Conservation (phyloP, 2,888 invertebrate species). For the Pollenia amentaria region DNA sequence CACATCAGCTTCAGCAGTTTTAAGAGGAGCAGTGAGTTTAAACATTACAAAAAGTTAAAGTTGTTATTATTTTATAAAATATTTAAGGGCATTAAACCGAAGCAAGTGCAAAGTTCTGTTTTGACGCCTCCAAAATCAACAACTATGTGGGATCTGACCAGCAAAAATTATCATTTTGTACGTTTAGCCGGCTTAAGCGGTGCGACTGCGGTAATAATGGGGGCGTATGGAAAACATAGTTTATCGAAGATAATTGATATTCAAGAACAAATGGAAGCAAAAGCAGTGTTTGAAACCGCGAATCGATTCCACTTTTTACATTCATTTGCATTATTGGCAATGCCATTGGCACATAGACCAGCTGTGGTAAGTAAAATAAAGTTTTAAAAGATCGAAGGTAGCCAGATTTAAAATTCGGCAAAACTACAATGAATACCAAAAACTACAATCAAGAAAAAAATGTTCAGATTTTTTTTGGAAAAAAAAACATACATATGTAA, state of each 20-base stretch:
- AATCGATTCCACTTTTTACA: constrained; percentile 95
- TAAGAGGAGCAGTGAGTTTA: constrained; percentile 79
- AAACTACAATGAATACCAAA: no score
- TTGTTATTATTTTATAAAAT: not conserved
- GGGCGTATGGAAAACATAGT: constrained; percentile 94
- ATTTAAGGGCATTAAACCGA: constrained; percentile 77
- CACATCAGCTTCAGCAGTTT: constrained; percentile 76
- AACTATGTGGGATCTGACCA: constrained; percentile 78
- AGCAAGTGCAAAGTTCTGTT: constrained; percentile 61
- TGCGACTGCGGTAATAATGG: constrained; percentile 93
- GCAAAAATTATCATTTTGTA: constrained; percentile 86
- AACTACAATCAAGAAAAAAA: no score
- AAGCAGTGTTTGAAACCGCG: constrained; percentile 93
- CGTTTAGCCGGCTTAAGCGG: constrained; percentile 91
- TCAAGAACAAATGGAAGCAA: constrained; percentile 88
- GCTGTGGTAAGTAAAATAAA: constrained; percentile 86
- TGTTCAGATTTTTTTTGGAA: no score
- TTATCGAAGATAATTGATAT: constrained; percentile 86
- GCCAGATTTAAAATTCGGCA: no score
- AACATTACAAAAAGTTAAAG: not conserved
- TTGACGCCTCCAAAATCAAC: constrained; percentile 55
- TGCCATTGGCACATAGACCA: constrained; percentile 92
- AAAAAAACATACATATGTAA: no score
- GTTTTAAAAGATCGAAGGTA: not conserved
- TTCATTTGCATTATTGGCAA: constrained; percentile 92